Base-by-base conservation (phyloP, 2,113 vertebrate genomes). In the Cavia aperea region DNA sequence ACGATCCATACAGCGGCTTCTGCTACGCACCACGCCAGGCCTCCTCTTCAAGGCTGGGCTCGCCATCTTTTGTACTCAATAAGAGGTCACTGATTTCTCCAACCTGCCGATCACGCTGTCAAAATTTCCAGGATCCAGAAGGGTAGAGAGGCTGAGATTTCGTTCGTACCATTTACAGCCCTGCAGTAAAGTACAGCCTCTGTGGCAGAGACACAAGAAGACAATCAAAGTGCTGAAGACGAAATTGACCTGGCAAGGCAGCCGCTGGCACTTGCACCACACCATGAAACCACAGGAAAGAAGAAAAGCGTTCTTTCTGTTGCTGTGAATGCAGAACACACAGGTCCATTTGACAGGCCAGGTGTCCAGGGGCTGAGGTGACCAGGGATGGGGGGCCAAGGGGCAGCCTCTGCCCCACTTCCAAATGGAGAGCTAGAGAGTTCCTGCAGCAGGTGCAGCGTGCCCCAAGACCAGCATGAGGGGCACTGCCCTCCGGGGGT, bases 1-100 rank as follows among this genome's bases (percentile, higher is more conserved):
- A 5, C 14, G 8, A 15, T 39, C 46, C 7, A 2, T 9, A n/a
- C 12, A 1, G 36, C 4, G 1, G 36, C 23, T 72, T 12, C 31
- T 39, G 16, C 21, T 4, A 21, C 31, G 19, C 5, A 12, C 33
- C 21, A 29, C 49, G 14, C 73, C 58, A 5, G 24, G 11, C 18
- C 24, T 51, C 68, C 43, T 46, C 62, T 24, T 16, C 11, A 29
- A 36, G 46, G 24, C 29, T 33, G 3, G 39, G 39, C 62, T 46
- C 33, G 29, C 62, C 23, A 1, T 78, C 43, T 58, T 60, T 29
- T 36, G 26, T 54, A 62, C 36, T 36, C 58, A 13, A 4, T 36
- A 39, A 33, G 78, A 73, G 5, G 39, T 51, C 14, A 8, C 19
- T 23, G 13, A 46, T 21, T 39, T 15, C 21, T 12, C 21, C 18